Percentiles rank a stretch among this genome's conserved stretches.
Evolutionary conservation across 2,797 vertebrate genomes (phyloP).

Genomic region (Philypnodon macrostomus): DNA sequence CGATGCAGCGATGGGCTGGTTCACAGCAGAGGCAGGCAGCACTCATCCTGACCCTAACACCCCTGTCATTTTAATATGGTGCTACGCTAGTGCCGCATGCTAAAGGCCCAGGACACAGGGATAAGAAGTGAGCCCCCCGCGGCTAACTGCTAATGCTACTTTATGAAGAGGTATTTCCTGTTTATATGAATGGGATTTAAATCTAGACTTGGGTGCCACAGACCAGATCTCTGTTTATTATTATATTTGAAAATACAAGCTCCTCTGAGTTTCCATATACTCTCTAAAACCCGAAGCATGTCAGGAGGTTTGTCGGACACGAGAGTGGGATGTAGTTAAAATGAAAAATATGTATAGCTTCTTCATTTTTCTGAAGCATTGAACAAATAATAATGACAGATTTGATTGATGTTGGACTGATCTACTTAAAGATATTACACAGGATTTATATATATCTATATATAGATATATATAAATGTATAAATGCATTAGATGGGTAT

Average conservation of each 20-base stretch:
- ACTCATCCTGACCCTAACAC: constrained; percentile 44
- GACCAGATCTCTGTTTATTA: constrained; percentile 92
- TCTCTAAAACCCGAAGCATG: constrained; percentile 64
- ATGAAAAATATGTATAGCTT: too few species aligned
- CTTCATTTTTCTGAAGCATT: too few species aligned
- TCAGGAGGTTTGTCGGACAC: constrained; percentile 47
- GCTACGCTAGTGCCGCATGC: constrained; percentile 72
- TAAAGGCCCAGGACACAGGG: constrained; percentile 83
- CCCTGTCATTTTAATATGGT: constrained; percentile 97
- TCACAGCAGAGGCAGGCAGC: background rate
- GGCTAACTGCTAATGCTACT: constrained; percentile 93
- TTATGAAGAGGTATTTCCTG: constrained; percentile 83
- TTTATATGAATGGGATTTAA: constrained; percentile 75
- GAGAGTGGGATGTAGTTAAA: background rate
- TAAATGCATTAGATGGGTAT: too few species aligned
- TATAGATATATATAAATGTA: too few species aligned
- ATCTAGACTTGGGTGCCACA: constrained; percentile 82
- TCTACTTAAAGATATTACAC: too few species aligned
- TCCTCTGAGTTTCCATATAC: constrained; percentile 86
- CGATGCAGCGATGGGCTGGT: background rate
- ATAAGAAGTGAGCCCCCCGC: constrained; percentile 87
- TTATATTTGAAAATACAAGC: constrained; percentile 90
- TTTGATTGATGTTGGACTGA: too few species aligned
- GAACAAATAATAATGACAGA: too few species aligned
- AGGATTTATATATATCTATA: too few species aligned